Base-by-base conservation (phyloP, 2,888 invertebrate genomes). In the Caenorhabditis plicata region DNA sequence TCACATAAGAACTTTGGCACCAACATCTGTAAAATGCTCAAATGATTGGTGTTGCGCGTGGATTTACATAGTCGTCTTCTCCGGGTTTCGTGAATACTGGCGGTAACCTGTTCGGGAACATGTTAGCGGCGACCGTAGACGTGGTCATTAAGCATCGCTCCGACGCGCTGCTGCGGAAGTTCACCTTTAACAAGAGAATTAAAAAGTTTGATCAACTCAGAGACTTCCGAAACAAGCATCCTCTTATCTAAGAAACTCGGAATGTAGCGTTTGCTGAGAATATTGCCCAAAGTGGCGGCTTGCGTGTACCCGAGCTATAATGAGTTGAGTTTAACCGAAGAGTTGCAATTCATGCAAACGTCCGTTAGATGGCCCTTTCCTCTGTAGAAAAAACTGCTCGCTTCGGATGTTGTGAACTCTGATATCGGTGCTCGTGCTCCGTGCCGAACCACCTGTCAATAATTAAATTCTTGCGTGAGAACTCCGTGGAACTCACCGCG, bases 311-410 rank as follows among this genome's bases (percentile, higher is more conserved):
- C 66, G 39, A 48, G 42, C 65, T 66, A 5, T 22, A 44, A 35
- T 45, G 50, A 42, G 36, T 41, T 38, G 7, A 11, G 36, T 36
- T 36, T 8, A n/a, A 13, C 40, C 5, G 22, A 27, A 42, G 27
- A 42, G 25, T 15, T 5, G 4, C 15, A n/a, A 5, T 13, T 25
- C n/a, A 29, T 47, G 57, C 51, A 47, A 40, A 56, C 67, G 33
- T 68, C 64, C 17, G 60, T 68, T 50, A 68, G 45, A 45, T 68
- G 64, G 9, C 64, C 67, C 19, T 52, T 35, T 43, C 67, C 67
- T 27, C 64, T 53, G 29, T 44, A 68, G 31, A 63, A 68, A 48
- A 55, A 43, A 13, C 45, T 32, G 29, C 35, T 54, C 5, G 67
- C 43, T 29, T 64, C 64, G n/a, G 61, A 50, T 20, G 58, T 53